Evolutionary conservation across 2,113 vertebrate species (phyloP), one percentile per base, ranked within the genome.

Genomic region (Hirundichthys speculiger): DNA sequence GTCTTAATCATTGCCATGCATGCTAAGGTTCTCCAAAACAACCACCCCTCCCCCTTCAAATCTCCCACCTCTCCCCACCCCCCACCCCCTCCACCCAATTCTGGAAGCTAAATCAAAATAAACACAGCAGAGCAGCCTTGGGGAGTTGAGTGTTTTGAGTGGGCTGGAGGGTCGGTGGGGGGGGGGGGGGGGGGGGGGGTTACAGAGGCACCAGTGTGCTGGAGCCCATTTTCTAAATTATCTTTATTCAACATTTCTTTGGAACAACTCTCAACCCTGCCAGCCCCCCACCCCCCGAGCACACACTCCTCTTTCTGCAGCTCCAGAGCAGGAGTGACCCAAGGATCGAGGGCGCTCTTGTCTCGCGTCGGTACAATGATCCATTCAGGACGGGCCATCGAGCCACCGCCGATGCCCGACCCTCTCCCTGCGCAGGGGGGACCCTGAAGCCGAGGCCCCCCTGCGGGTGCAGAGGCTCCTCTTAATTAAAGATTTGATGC

Each of bases 31-130:
- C 60, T 77, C 82, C 72, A 73, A 75, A 68, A 63, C 45, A 65
- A 30, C 30, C 34, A 50, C 40, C 50, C 68, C 5, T 12, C 58
- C 64, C 50, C 40, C 51, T 13, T 63, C 10, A 13, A 51, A 24
- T 16, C 42, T 61, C 68, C 15, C 21, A 22, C 25, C 27, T 55
- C 16, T 1, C 54, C 34, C 57, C 21, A 22, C 25, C 34, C 61
- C 16, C 1, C 53, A 22, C 54, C 58, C 68, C 67, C 63, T 43
- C 62, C 43, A 55, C 70, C 69, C 49, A 47, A 76, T 79, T 91
- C 90, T 90, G 88, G 91, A 90, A 92, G 88, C 88, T 77, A 73
- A 90, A 88, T 91, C 90, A 92, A 92, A 92, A 91, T 78, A 92
- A 92, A 90, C 88, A 91, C 22, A 86, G 87, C 71, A 64, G 83